Evolutionary conservation across 2,888 invertebrate genomes (phyloP), one percentile per base, ranked within the genome.

Genomic region (Lochmaea crataegi): DNA sequence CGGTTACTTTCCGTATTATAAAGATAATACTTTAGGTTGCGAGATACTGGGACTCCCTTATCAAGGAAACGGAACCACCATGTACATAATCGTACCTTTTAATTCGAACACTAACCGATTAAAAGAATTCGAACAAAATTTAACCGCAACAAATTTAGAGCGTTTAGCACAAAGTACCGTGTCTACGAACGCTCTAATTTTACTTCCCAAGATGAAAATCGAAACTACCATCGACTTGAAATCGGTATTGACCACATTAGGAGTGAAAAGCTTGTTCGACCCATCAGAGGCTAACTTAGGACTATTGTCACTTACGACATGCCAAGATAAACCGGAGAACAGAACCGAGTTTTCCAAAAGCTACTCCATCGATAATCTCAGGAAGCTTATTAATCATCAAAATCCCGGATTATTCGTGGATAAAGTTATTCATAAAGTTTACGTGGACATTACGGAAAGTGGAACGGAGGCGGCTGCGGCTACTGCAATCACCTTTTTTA

Each of bases 391-490:
- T 16, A 84, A 83, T 69, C 74, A 91, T 2, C 81, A 81, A 65
- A 92, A 92, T 84, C 92, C 92, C 0, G 90, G 90, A 38, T 83
- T 93, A 48, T 89, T 89, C 78, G 91, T 91, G 1, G 90, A 91
- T 76, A 87, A 91, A 14, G 89, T 92, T 16, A 80, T 92, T 53
- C 93, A 93, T 80, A 91, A 92, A 80, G 92, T 92, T 0, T 90
- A 89, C 80, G 89, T 92, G 79, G 90, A 89, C 74, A 88, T 92
- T 72, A 89, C 87, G 85, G 94, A 94, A 84, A 90, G 87, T 26
- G 93, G 93, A 0, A 93, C 94, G 0, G 92, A 91, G 82, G 94
- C 93, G 0, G 91, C 92, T 0, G 92, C 94, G 0, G 91, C 91
- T 0, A 92, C 93, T 0, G 87, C 88, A 1, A 89, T 90, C 0